phyloP scores from a whole-genome alignment of 2,797 vertebrate genomes.

The Rhinogobio ventralis region DNA sequence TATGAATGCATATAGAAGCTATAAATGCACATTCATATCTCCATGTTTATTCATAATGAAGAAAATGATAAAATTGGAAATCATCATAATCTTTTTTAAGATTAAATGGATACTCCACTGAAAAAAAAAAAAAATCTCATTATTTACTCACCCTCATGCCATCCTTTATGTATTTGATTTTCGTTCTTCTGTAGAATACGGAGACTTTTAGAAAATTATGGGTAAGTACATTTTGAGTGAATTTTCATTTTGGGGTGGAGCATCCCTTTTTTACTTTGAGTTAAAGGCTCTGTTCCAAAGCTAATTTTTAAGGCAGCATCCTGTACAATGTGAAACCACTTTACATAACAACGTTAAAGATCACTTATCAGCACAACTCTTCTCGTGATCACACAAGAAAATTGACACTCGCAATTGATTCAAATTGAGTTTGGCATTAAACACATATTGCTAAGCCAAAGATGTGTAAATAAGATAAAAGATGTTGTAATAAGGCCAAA shows the following conservation, averaged over 20 bases:
- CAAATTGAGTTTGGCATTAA: neutral
- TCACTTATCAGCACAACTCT: neutral
- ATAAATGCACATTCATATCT: neutral
- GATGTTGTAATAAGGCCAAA: neutral
- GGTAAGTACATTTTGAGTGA: neutral
- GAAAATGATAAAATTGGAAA: neutral
- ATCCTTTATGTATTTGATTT: neutral
- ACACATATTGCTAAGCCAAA: neutral
- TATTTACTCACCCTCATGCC: neutral
- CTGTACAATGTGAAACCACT: neutral
- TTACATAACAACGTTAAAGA: conserved; percentile 6
- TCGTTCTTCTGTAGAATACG: neutral
- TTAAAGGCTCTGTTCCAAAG: neutral
- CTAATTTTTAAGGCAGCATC: neutral
- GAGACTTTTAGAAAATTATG: neutral
- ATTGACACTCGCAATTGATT: neutral
- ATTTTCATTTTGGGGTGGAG: neutral
- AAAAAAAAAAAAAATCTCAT: neutral
- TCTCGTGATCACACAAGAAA: neutral
- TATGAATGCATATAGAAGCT: neutral
- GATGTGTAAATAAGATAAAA: neutral
- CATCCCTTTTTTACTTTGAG: neutral
- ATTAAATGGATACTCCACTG: neutral
- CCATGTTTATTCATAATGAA: neutral
- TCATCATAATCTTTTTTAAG: neutral